These are phyloP conservation scores for Notoglanidium macrostoma DNA, from an alignment of 2,797 vertebrate genomes.

Conservation along the genomic window DNA sequence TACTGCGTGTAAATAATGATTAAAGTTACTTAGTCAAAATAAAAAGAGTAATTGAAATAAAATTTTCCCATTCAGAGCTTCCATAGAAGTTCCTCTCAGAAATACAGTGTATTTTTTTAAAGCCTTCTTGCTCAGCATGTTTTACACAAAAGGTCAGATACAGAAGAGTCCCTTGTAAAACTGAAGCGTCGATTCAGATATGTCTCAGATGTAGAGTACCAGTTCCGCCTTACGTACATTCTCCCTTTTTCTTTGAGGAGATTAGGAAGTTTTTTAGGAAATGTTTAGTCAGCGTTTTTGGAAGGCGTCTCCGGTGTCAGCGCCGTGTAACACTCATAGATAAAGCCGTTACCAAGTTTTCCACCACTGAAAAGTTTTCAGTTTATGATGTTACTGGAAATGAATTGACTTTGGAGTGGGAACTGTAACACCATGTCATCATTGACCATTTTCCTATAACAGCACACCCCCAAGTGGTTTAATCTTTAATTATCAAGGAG, in stretches of 20 bases:
- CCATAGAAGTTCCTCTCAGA: background rate
- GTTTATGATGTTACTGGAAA: background rate
- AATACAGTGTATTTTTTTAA: background rate
- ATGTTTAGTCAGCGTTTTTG: background rate
- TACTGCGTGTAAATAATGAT: background rate
- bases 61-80: background rate
- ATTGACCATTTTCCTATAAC: constrained; percentile 1
- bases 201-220: background rate
- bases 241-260: background rate
- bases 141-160: background rate
- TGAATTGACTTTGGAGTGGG: background rate
- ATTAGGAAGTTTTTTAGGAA: background rate
- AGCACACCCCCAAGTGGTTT: background rate
- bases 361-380: background rate
- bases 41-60: background rate
- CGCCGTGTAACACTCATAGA: background rate
- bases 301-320: background rate
- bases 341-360: background rate
- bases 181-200: background rate
- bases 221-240: background rate
- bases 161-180: background rate
- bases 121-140: background rate
- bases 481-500: constrained; percentile 30
- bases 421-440: background rate
- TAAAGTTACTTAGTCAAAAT: background rate